Evolutionary conservation across 2,113 vertebrate genomes (phyloP).

Genomic region (Promerops cafer): DNA sequence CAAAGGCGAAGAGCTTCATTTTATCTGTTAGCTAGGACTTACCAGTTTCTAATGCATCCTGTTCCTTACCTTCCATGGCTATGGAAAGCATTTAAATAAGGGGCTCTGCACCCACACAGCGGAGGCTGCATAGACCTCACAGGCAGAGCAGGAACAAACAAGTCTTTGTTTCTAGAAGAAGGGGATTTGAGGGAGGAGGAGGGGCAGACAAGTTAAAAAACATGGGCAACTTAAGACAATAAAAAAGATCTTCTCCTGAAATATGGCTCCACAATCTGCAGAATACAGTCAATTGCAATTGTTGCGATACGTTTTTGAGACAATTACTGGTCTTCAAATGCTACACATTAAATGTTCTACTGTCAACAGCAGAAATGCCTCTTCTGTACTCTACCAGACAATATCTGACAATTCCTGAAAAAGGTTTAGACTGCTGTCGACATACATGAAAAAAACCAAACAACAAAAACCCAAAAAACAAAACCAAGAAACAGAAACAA

Average conservation of each 20-base stretch:
- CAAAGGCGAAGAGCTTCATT: background rate
- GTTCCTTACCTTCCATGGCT: slow-evolving; percentile 42
- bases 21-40: background rate
- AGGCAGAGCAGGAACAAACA: slow-evolving; percentile 70
- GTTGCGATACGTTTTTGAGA: background rate
- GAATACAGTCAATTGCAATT: background rate
- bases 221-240: background rate
- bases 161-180: slow-evolving; percentile 69
- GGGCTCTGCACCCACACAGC: slow-evolving; percentile 47
- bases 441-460: background rate
- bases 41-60: slow-evolving; percentile 12
- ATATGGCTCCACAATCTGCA: background rate
- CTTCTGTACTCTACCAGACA: background rate
- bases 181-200: slow-evolving; percentile 39
- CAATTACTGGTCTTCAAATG: background rate
- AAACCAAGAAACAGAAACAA: background rate
- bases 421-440: background rate
- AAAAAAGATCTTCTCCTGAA: background rate
- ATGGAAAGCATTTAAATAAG: slow-evolving; percentile 55
- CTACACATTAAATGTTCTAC: background rate
- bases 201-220: slow-evolving; percentile 32
- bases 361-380: background rate
- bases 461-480: background rate
- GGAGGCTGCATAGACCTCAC: slow-evolving; percentile 69
- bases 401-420: background rate